A percentile compares a stretch with the other conserved stretches of the same genome.
Conservation (phyloP, 1,140 invertebrate species). For the Lepidotrigona ventralis region DNA sequence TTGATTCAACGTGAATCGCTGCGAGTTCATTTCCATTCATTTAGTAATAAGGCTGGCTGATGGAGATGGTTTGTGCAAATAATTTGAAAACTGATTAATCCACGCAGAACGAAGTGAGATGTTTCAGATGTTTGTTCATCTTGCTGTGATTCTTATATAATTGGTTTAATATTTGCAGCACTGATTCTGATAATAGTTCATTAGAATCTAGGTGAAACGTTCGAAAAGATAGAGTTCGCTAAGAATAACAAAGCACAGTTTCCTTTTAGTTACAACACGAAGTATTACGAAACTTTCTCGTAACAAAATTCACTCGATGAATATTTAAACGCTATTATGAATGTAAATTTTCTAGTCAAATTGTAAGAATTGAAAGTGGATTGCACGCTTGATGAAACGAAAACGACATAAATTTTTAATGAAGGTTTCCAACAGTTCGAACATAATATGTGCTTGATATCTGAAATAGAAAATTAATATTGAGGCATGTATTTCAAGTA, state of each 20-base stretch:
- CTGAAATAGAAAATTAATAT: not conserved
- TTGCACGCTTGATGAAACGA: not conserved
- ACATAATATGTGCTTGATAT: not conserved
- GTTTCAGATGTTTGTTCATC: not conserved
- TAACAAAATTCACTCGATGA: not conserved
- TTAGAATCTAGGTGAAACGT: not conserved
- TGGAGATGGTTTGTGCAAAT: not conserved
- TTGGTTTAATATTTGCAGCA: not conserved
- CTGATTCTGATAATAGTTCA: not conserved
- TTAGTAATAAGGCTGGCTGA: too few species aligned
- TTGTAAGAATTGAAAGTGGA: not conserved
- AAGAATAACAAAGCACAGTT: not conserved
- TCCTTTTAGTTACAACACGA: not conserved
- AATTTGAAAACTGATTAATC: not conserved
- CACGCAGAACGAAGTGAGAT: not conserved
- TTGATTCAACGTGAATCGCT: too few species aligned
- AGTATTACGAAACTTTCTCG: not conserved
- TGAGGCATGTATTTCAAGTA: too few species aligned
- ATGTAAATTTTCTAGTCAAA: not conserved
- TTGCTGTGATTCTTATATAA: not conserved
- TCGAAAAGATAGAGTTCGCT: not conserved
- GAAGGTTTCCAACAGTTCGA: not conserved
- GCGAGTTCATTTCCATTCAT: too few species aligned
- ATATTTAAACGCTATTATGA: not conserved
- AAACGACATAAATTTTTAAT: not conserved